phyloP scores from a whole-genome alignment of 2,797 vertebrate genomes.

The Psittacula derbiana region DNA sequence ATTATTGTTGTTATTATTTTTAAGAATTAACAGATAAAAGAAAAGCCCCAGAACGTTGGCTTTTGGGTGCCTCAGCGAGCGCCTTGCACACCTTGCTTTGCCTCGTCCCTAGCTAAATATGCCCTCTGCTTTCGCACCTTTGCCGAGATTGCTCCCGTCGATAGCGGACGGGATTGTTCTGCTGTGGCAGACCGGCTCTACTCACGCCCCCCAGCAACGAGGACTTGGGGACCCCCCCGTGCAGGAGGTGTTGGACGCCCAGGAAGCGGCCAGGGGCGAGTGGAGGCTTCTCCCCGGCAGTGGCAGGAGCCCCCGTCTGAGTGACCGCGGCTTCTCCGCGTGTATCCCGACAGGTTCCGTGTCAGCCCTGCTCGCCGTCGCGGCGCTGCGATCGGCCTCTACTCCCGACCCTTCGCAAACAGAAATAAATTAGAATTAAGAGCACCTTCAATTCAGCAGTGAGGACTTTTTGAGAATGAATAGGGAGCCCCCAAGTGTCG shows the following conservation, averaged over 20 bases:
- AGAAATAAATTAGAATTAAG: conserved; percentile 31
- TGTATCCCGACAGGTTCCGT: neutral
- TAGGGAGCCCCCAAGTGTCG: conserved; percentile 21
- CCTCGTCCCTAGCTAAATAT: accelerated
- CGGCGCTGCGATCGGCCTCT: neutral
- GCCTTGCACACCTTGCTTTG: neutral
- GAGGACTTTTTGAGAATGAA: conserved; percentile 19
- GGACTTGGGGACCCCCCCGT: neutral
- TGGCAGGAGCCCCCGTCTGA: neutral
- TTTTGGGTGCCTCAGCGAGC: neutral
- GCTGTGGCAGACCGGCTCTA: neutral
- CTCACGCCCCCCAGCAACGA: neutral
- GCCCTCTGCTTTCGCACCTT: neutral
- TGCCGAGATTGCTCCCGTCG: neutral
- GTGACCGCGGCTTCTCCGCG: neutral
- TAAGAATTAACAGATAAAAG: neutral
- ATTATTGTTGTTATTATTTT: neutral
- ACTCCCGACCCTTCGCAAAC: neutral
- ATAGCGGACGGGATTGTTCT: neutral
- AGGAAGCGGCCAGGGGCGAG: neutral
- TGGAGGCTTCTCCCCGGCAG: neutral
- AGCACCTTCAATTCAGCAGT: conserved; percentile 17
- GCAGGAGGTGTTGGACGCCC: neutral
- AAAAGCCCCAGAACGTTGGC: neutral
- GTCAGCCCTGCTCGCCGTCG: neutral